Evolutionary conservation across 1,140 invertebrate species (phyloP), one percentile per base, ranked within the genome.

Genomic region (Drosophila paulistorum): DNA sequence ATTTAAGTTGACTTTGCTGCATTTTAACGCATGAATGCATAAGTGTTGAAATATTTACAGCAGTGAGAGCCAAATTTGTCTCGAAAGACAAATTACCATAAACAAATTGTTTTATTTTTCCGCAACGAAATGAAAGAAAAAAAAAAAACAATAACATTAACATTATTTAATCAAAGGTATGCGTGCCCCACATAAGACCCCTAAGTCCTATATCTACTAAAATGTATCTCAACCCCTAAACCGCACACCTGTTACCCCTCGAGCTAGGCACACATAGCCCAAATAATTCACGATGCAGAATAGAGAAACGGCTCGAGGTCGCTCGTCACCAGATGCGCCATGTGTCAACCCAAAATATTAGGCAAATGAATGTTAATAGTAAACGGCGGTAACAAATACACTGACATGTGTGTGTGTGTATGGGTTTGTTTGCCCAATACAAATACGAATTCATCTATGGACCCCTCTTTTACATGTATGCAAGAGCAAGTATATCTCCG

Each of bases 141-240:
- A 7, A 48, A 48, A 17, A 11, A 51, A 20, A 77, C 82, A 85
- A 87, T 79, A 87, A 85, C 82, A 87, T 85, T 85, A 82, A 77
- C 71, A 77, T 86, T 86, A 74, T 86, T 86, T 79, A 86, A 83
- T 86, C 83, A 86, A 83, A 86, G 71, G 39, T 60, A 65, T 48
- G 61, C n/a, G 39, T 4, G 35, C 35, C 10, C 6, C 17, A 30
- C 58, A 61, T 20, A 48, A 48, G 45, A 48, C 14, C 45, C 45
- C 10, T 9, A 20, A 51, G 45, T 4, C 42, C 17, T 45, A n/a
- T 20, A 26, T 7, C 33, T 35, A 41, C 45, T 48, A 59, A 65
- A 67, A 68, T 58, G 79, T 64, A 37, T 58, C 77, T 6, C 60
- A 73, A 66, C 62, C 61, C 42, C 63, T 5, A 39, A 61, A 65